phyloP scores from a whole-genome alignment of 2,797 vertebrate species.

The Gallinago nigripennis region DNA sequence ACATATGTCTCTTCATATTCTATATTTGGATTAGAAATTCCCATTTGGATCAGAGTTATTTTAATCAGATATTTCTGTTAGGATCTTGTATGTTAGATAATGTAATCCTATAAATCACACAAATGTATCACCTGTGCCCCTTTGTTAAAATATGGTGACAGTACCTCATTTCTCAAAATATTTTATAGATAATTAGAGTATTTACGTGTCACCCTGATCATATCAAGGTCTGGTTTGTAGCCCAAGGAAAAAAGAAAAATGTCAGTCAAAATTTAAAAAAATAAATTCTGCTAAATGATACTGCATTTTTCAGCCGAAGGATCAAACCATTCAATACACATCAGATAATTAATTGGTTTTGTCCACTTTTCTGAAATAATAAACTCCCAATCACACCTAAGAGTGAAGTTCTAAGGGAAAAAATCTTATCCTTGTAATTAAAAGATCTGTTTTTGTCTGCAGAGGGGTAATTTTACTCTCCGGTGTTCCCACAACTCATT shows the following conservation, averaged over 20 bases:
- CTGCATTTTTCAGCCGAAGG: background rate
- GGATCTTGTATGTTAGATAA: background rate
- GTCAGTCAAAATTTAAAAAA: background rate
- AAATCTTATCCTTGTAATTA: background rate
- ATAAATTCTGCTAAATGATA: background rate
- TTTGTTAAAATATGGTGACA: background rate
- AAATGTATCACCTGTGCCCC: rapidly evolving
- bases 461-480: background rate
- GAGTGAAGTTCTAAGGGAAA: background rate
- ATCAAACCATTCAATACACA: background rate
- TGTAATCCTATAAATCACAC: background rate
- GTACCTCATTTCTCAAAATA: background rate
- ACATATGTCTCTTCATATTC: background rate
- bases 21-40: background rate
- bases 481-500: background rate
- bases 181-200: background rate
- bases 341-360: background rate
- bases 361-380: background rate
- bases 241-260: background rate
- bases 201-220: background rate
- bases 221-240: background rate
- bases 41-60: background rate
- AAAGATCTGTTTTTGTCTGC: background rate
- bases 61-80: background rate
- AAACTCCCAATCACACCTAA: background rate